A percentile compares a stretch with the other conserved stretches of the same genome.
phyloP scores from a whole-genome alignment of 2,113 vertebrate genomes.

The Baryphthengus martii region DNA sequence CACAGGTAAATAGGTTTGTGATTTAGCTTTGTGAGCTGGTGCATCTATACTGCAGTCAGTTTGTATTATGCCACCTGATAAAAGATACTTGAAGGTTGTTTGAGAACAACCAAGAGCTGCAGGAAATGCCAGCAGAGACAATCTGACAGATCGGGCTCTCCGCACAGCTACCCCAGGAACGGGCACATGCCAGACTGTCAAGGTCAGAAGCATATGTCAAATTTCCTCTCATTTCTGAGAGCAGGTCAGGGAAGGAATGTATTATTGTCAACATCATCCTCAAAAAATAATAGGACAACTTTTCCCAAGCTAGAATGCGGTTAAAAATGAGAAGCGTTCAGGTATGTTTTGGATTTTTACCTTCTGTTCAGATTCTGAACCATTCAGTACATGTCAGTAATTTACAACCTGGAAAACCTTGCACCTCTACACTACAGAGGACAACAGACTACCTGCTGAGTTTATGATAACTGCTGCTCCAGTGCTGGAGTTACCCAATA shows the following conservation, averaged over 20 bases:
- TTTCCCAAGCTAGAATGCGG: not conserved
- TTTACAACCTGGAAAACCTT: not conserved
- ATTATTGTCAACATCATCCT: not conserved
- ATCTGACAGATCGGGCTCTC: not conserved
- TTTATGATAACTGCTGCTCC: not conserved
- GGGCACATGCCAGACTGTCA: rapidly evolving
- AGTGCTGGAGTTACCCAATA: not conserved
- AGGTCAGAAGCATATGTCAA: not conserved
- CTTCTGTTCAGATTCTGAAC: not conserved
- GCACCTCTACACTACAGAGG: not conserved
- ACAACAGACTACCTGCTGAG: rapidly evolving
- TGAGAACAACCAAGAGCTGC: not conserved
- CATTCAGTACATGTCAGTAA: not conserved
- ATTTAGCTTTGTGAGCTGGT: not conserved
- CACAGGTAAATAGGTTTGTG: not conserved
- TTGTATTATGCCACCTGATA: not conserved
- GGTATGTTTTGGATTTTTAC: not conserved
- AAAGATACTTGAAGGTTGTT: not conserved
- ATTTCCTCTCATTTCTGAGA: not conserved
- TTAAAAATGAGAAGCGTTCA: not conserved
- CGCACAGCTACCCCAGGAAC: not conserved
- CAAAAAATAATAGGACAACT: not conserved
- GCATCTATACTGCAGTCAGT: not conserved
- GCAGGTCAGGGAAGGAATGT: not conserved
- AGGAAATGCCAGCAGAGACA: not conserved